phyloP scores from a whole-genome alignment of 2,797 vertebrate species.

The Lagocephalus sceleratus region DNA sequence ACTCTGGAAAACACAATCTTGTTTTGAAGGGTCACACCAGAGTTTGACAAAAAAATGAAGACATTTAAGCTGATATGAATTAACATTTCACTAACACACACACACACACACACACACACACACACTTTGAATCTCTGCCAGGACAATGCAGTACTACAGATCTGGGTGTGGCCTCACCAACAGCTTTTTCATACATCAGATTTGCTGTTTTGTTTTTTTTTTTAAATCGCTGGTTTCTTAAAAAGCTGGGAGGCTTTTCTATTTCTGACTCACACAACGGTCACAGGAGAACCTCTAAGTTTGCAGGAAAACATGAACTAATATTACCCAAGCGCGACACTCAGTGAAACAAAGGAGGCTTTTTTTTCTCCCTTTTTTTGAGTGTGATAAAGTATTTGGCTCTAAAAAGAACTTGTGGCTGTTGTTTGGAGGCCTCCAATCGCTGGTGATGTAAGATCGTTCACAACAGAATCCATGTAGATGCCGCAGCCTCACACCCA shows the following conservation, averaged over 20 bases:
- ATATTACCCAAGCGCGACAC: too few species aligned
- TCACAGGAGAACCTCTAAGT: too few species aligned
- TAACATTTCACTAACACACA: constrained; percentile 16
- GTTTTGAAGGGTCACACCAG: constrained; percentile 11
- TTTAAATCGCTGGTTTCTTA: too few species aligned
- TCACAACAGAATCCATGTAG: constrained; percentile 20
- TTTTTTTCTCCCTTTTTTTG: neutral
- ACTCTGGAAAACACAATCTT: too few species aligned
- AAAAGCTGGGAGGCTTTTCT: too few species aligned
- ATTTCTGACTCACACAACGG: too few species aligned
- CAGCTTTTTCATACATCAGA: constrained; percentile 7
- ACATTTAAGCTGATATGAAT: neutral
- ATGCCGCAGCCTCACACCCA: constrained; percentile 17
- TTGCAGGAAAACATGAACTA: neutral
- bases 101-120: constrained; percentile 11
- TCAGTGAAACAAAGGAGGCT: too few species aligned
- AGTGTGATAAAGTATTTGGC: neutral
- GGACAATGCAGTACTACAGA: constrained; percentile 59
- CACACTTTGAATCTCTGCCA: constrained; percentile 51
- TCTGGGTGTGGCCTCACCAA: constrained; percentile 43
- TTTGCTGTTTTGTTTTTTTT: too few species aligned
- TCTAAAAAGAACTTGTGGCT: constrained; percentile 8
- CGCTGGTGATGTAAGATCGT: constrained; percentile 40
- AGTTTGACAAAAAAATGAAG: constrained; percentile 2
- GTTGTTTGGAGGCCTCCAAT: constrained; percentile 12